Percentiles rank a stretch among this genome's conserved stretches.
Conservation (phyloP, 2,888 invertebrate genomes). For the Euplagia quadripunctaria region DNA sequence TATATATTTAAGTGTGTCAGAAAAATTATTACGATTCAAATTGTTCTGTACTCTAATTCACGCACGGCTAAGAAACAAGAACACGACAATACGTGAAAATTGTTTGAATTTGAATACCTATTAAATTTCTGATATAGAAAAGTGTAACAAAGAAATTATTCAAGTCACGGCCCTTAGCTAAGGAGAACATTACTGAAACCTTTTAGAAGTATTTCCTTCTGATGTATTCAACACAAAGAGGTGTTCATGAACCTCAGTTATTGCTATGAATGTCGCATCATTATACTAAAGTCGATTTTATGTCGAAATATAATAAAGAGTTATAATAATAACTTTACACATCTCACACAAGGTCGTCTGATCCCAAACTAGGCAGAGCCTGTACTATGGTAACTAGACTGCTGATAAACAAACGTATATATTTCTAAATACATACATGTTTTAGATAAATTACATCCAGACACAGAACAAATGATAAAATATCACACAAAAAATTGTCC, state of each 20-base stretch:
- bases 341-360: no score
- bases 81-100: neutral
- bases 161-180: conserved; percentile 14
- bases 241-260: conserved; percentile 21
- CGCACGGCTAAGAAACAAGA: neutral
- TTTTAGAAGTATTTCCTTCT: conserved; percentile 16
- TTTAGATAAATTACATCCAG: no score
- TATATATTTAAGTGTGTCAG: no score
- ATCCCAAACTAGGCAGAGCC: no score
- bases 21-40: no score
- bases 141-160: neutral
- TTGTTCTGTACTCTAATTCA: neutral
- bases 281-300: neutral
- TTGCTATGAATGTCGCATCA: neutral
- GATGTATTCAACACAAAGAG: conserved; percentile 34
- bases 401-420: no score
- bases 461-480: no score
- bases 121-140: neutral
- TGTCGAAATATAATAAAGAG: neutral
- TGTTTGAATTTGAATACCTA: neutral
- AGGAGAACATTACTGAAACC: conserved; percentile 16
- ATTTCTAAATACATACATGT: no score
- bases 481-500: no score
- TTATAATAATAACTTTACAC: no score
- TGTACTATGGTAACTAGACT: no score